These are phyloP conservation scores for Chymomyza costata DNA, from an alignment of 1,140 invertebrate species.

Conservation along the genomic window DNA sequence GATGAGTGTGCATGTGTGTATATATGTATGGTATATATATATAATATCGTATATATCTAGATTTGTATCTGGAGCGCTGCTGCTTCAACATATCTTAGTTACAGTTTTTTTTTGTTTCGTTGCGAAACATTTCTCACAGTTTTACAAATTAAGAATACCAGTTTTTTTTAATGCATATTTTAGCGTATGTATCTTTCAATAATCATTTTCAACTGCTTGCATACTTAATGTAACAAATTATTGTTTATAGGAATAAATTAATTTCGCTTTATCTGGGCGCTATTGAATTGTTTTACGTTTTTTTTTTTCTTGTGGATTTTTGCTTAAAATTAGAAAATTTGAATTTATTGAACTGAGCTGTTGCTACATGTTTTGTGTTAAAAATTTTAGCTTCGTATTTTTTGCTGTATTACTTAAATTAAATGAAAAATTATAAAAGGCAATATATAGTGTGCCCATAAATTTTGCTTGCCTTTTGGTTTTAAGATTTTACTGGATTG, in stretches of 20 bases:
- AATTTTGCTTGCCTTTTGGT: not conserved
- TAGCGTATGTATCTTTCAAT: not conserved
- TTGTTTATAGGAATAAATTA: slow-evolving; percentile 52
- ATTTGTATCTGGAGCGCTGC: slow-evolving; percentile 29
- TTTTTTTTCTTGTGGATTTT: slow-evolving; percentile 10
- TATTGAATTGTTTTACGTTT: slow-evolving; percentile 17
- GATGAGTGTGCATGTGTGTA: slow-evolving; percentile 9
- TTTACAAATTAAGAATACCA: slow-evolving; percentile 47
- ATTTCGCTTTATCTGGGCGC: slow-evolving; percentile 50
- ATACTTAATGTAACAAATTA: not conserved
- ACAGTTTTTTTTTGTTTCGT: slow-evolving; percentile 57
- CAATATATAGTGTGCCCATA: not conserved
- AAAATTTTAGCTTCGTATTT: too few relatives aligned
- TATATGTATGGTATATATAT: slow-evolving; percentile 21
- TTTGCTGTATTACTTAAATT: too few relatives aligned
- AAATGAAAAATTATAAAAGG: too few relatives aligned
- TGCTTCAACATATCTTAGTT: slow-evolving; percentile 39
- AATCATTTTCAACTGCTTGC: not conserved
- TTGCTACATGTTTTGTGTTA: slow-evolving; percentile 10
- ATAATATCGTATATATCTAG: too few relatives aligned
- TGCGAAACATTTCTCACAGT: slow-evolving; percentile 73
- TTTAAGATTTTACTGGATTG: not conserved
- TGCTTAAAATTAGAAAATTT: slow-evolving; percentile 30
- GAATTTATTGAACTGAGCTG: slow-evolving; percentile 24
- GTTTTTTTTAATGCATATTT: slow-evolving; percentile 30